Conservation (phyloP, 2,888 invertebrate species). For the Arrhopalites spinosus region DNA sequence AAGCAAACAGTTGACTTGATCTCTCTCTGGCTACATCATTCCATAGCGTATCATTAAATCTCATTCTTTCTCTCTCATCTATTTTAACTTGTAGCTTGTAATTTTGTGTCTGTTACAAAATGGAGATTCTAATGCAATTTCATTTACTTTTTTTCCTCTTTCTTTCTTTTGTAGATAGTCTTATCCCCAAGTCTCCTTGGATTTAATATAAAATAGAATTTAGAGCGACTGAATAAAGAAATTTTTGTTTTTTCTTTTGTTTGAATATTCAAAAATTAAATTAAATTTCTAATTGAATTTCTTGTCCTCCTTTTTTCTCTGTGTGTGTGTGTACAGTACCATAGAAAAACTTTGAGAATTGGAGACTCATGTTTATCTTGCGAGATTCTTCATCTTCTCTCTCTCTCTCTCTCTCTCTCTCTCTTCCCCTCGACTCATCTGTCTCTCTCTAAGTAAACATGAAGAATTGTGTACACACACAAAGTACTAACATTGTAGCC, state of each 20-base stretch:
- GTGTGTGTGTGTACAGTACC: constrained; percentile 1
- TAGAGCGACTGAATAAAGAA: too few relatives aligned
- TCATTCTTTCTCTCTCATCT: background rate
- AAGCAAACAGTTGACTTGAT: constrained; percentile 22
- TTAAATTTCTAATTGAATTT: constrained; percentile 32
- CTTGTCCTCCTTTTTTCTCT: background rate
- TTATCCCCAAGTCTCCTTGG: too few relatives aligned
- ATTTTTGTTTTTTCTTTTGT: background rate
- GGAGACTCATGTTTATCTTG: background rate
- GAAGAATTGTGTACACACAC: background rate
- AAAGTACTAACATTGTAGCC: too few relatives aligned
- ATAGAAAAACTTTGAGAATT: too few relatives aligned
- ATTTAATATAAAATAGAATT: too few relatives aligned
- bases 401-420: background rate
- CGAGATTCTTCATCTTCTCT: constrained; percentile 8
- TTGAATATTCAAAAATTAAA: constrained; percentile 31
- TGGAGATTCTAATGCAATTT: too few relatives aligned
- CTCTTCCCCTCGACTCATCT: background rate
- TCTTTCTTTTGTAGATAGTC: too few relatives aligned
- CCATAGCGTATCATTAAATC: constrained; percentile 13
- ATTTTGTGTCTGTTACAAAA: background rate
- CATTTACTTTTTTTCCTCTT: too few relatives aligned
- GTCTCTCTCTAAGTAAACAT: background rate
- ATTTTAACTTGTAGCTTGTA: background rate
- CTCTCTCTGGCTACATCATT: background rate